These are phyloP conservation scores for Bryconaethiops microstoma DNA, from an alignment of 2,797 vertebrate species.

Conservation along the genomic window DNA sequence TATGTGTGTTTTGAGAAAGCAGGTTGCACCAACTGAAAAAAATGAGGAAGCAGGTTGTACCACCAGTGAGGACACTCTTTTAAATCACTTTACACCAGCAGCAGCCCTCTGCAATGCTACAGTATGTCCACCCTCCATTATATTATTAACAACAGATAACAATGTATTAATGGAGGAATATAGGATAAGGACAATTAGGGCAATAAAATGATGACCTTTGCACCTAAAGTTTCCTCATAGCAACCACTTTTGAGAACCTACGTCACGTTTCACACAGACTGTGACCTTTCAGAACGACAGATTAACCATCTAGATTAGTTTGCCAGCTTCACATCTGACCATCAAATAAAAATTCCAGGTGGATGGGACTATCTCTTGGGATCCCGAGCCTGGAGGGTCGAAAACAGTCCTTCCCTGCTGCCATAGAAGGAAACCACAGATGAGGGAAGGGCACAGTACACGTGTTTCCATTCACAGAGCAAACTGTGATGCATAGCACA, in stretches of 20 bases:
- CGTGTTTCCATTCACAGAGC: too few species aligned
- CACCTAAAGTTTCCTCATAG: not conserved
- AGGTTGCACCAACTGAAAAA: not conserved
- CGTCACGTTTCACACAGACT: not conserved
- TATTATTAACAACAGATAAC: not conserved
- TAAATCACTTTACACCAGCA: not conserved
- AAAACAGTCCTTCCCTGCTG: not conserved
- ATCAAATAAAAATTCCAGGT: not conserved
- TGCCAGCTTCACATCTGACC: not conserved
- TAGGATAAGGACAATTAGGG: not conserved
- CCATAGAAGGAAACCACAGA: not conserved
- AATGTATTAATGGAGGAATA: not conserved
- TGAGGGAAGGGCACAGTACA: too few species aligned
- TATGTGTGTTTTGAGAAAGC: not conserved
- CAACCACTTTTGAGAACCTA: not conserved
- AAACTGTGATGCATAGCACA: too few species aligned
- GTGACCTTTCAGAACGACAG: not conserved
- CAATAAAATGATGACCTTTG: conserved; percentile 6
- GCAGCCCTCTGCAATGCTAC: not conserved
- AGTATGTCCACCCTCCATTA: not conserved
- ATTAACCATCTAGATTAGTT: not conserved
- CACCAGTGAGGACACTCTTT: not conserved
- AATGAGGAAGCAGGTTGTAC: too few species aligned
- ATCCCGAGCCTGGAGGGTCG: not conserved
- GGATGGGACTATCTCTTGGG: not conserved